Evolutionary conservation across 2,113 vertebrate species (phyloP).

Genomic region (Felis chaus): DNA sequence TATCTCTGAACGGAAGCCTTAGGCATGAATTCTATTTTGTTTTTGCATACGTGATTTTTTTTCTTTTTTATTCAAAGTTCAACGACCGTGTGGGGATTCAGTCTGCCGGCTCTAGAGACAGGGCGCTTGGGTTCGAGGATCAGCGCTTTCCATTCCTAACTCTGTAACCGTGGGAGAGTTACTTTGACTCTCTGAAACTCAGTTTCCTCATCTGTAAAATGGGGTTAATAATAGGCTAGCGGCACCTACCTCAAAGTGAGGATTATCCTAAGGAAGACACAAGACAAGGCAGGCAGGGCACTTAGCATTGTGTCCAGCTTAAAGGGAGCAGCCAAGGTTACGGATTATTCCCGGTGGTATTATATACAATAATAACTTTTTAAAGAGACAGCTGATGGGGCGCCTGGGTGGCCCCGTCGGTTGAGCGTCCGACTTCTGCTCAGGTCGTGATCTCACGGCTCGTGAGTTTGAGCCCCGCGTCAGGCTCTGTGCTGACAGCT

Average conservation of each 20-base stretch:
- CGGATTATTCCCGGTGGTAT: neutral
- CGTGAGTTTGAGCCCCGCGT: too few relatives aligned
- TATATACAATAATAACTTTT: neutral
- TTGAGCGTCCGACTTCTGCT: too few relatives aligned
- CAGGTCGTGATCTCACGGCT: too few relatives aligned
- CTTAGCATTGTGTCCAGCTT: neutral
- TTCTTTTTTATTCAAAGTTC: neutral
- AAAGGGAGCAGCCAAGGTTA: neutral
- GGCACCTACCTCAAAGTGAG: neutral
- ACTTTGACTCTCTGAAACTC: neutral
- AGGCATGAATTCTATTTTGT: neutral
- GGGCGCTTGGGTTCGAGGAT: neutral
- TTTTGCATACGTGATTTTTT: neutral
- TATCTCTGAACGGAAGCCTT: neutral
- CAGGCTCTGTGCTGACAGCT: too few relatives aligned
- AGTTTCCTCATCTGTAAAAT: constrained; percentile 5
- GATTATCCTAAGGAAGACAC: neutral
- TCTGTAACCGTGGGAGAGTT: neutral
- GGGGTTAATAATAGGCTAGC: neutral
- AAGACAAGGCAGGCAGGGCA: fast-evolving
- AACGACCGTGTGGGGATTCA: neutral
- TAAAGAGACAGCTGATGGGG: neutral
- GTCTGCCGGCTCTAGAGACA: neutral
- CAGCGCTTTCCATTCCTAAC: neutral
- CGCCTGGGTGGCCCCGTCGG: too few relatives aligned